Percentiles rank a stretch among this genome's conserved stretches.
Conservation (phyloP, 2,888 invertebrate genomes). For the Achlya flavicornis region DNA sequence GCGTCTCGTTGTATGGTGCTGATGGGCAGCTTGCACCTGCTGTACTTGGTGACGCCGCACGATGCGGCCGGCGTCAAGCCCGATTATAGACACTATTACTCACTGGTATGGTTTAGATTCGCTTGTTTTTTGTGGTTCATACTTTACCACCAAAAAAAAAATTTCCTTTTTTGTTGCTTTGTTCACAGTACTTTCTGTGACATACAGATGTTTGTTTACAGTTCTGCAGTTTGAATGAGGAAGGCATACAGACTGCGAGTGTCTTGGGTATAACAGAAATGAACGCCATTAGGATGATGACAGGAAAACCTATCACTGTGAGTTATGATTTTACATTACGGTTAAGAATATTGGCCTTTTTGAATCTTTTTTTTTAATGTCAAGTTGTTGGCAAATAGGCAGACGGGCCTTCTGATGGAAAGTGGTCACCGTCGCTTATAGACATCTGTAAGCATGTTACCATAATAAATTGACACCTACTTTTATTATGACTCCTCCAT, state of each 20-base stretch:
- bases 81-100: conserved; percentile 81
- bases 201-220: conserved; percentile 44
- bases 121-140: not conserved
- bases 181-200: not conserved
- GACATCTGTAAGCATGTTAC: no score
- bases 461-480: no score
- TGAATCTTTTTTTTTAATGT: no score
- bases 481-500: no score
- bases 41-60: conserved; percentile 94
- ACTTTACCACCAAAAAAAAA: no score
- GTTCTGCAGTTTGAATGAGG: conserved; percentile 85
- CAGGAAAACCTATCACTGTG: conserved; percentile 86
- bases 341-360: no score
- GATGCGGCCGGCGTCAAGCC: conserved; percentile 85
- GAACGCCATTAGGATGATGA: conserved; percentile 86
- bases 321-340: conserved; percentile 25
- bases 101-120: conserved; percentile 76
- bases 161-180: no score
- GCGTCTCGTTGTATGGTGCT: conserved; percentile 92
- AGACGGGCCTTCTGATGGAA: no score
- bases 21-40: conserved; percentile 91
- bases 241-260: conserved; percentile 88
- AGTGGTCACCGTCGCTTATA: no score
- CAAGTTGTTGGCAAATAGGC: no score
- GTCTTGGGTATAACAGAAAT: conserved; percentile 91